Conservation (phyloP, 2,797 vertebrate genomes). For the Natrix natrix region DNA sequence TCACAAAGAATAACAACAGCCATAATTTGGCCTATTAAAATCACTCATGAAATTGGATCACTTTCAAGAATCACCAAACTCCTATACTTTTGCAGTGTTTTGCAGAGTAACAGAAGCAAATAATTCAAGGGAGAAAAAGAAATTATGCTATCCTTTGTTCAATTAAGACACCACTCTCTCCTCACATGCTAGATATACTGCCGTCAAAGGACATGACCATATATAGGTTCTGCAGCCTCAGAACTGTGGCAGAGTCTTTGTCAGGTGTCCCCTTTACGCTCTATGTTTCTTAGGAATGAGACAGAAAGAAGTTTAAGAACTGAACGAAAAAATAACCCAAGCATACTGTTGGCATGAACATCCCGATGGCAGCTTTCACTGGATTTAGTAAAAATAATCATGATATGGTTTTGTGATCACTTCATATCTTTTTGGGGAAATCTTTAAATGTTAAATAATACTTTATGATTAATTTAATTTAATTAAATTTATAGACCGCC, state of each 20-base stretch:
- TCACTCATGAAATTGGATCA: fast-evolving
- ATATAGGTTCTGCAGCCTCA: constrained; percentile 22
- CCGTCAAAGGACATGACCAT: constrained; percentile 6
- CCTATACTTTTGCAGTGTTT: not conserved
- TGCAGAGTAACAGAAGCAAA: not conserved
- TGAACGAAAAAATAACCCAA: constrained; percentile 19
- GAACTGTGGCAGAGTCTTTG: not conserved
- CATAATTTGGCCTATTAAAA: fast-evolving
- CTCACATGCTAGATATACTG: constrained; percentile 3
- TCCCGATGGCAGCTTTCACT: constrained; percentile 7
- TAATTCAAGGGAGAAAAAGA: not conserved
- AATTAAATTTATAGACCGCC: too few relatives aligned
- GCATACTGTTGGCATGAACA: constrained; percentile 30
- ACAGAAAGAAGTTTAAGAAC: not conserved
- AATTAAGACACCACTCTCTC: not conserved
- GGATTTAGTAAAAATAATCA: constrained; percentile 15
- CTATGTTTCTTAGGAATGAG: constrained; percentile 12
- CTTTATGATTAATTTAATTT: too few relatives aligned
- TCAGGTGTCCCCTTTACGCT: not conserved
- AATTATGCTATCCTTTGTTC: constrained; percentile 19
- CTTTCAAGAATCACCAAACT: not conserved
- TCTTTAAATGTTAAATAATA: not conserved
- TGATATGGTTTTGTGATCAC: not conserved
- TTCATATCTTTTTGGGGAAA: not conserved
- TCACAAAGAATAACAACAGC: not conserved